A percentile compares a stretch with the other conserved stretches of the same genome.
phyloP scores from a whole-genome alignment of 1,140 invertebrate species.

The Telenomus remus region DNA sequence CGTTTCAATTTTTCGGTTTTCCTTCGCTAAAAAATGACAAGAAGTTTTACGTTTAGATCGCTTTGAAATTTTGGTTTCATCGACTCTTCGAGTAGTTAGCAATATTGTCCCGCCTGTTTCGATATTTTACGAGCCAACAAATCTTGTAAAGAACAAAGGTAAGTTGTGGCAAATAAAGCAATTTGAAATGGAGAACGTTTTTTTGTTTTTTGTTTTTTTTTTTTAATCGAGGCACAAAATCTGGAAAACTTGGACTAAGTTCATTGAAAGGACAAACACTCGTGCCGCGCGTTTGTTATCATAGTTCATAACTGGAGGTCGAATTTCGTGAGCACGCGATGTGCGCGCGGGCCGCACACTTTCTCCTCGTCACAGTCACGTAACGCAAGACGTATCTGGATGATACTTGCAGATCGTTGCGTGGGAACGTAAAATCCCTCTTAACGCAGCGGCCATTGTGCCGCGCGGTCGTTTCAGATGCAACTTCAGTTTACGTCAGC shows the following conservation, averaged over 20 bases:
- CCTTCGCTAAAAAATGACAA: no score
- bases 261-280: not conserved
- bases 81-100: no score
- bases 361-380: conserved; percentile 46
- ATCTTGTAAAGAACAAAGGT: no score
- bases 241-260: not conserved
- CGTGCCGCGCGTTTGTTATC: not conserved
- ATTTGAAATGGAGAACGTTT: no score
- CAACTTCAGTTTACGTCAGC: conserved; percentile 37
- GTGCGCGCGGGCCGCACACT: conserved; percentile 17
- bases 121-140: no score
- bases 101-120: no score
- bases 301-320: conserved; percentile 10
- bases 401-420: conserved; percentile 44
- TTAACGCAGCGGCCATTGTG: conserved; percentile 33
- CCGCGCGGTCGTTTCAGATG: conserved; percentile 20
- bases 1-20: no score
- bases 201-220: no score
- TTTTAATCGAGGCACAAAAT: not conserved
- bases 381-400: conserved; percentile 47
- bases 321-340: conserved; percentile 15
- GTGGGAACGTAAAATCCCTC: conserved; percentile 51
- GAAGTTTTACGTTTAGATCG: no score
- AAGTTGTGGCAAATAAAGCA: no score
- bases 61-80: no score